Percentiles rank a stretch among this genome's conserved stretches.
These are phyloP conservation scores for Eristalis pertinax DNA, from an alignment of 2,888 invertebrate genomes.

Conservation along the genomic window DNA sequence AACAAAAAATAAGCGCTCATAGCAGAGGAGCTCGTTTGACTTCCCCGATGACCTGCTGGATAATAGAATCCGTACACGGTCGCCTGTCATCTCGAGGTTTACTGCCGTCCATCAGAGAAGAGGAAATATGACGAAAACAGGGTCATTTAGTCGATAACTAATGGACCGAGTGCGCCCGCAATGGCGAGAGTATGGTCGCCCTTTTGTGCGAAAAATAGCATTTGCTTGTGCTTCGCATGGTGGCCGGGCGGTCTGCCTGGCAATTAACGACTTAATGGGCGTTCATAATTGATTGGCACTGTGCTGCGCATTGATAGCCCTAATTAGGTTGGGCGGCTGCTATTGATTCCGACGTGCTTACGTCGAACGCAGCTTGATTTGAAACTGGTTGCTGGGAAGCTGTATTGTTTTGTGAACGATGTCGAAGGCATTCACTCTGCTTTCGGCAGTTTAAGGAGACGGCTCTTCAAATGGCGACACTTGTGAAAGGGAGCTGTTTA, in stretches of 20 bases:
- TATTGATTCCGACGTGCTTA: background rate
- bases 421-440: no score
- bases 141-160: background rate
- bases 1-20: no score
- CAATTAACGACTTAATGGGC: background rate
- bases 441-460: no score
- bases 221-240: background rate
- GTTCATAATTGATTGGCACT: background rate
- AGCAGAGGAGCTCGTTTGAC: background rate
- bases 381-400: no score
- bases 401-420: no score
- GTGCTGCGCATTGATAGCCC: background rate
- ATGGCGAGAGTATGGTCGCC: background rate
- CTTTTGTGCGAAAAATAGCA: background rate
- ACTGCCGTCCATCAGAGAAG: background rate
- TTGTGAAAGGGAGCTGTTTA: no score
- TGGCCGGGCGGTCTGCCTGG: background rate
- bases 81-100: background rate
- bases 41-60: background rate
- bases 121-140: background rate
- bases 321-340: background rate
- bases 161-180: background rate
- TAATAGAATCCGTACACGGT: background rate
- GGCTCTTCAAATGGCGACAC: no score
- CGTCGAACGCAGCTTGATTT: no score